Percentiles rank a stretch among this genome's conserved stretches.
phyloP scores from a whole-genome alignment of 1,140 invertebrate genomes.

The Metaphire vulgaris region DNA sequence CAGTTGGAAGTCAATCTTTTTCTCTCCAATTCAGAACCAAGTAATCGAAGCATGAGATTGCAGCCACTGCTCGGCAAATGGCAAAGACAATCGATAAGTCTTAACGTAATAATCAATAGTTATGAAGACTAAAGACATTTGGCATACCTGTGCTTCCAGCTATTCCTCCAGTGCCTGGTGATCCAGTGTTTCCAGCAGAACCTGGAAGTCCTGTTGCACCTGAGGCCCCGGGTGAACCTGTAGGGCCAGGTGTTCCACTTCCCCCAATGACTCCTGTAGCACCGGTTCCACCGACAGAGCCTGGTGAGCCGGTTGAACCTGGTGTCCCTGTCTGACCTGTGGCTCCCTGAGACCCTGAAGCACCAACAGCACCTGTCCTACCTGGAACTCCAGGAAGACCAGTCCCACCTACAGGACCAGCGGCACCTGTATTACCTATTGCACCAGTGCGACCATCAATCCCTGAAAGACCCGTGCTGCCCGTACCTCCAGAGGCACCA shows the following conservation, averaged over 20 bases:
- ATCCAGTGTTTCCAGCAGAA: background rate
- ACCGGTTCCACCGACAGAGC: slow-evolving; percentile 9
- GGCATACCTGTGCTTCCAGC: background rate
- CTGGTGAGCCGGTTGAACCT: background rate
- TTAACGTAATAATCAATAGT: too few species aligned
- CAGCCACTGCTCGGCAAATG: too few species aligned
- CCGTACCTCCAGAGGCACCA: slow-evolving; percentile 3
- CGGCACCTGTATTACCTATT: background rate
- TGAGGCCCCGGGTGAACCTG: background rate
- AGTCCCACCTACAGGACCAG: background rate
- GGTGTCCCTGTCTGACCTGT: background rate
- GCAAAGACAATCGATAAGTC: too few species aligned
- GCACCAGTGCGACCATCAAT: background rate
- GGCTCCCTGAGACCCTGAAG: too few species aligned
- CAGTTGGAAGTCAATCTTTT: too few species aligned
- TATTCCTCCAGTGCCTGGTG: background rate
- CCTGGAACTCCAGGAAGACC: background rate
- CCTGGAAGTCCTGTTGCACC: background rate
- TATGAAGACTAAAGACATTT: too few species aligned
- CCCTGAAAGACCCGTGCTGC: background rate
- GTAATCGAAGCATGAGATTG: too few species aligned
- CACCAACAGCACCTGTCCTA: background rate
- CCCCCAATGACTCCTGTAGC: slow-evolving; percentile 16
- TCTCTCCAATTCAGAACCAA: too few species aligned
- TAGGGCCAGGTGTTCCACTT: slow-evolving; percentile 13